phyloP scores from a whole-genome alignment of 2,888 invertebrate genomes.

The Troides helena region DNA sequence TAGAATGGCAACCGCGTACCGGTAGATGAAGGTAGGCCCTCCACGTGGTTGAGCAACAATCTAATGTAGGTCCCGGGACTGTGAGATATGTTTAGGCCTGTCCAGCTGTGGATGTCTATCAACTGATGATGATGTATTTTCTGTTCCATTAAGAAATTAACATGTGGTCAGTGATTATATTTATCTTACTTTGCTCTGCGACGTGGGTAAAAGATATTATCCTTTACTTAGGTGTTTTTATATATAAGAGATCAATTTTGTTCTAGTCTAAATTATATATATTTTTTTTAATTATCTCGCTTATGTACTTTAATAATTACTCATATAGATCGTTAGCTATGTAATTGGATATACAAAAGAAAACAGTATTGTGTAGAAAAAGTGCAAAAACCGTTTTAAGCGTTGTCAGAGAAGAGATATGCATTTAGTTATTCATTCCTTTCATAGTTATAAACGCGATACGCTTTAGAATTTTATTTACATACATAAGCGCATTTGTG shows the following conservation, averaged over 20 bases:
- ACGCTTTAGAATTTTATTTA: neutral
- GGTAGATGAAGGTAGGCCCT: no score
- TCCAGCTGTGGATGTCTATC: no score
- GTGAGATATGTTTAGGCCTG: no score
- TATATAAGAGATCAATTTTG: slow-evolving; percentile 15
- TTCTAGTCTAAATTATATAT: slow-evolving; percentile 27
- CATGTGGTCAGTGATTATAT: neutral
- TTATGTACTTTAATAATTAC: neutral
- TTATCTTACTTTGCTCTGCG: neutral
- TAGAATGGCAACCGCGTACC: no score
- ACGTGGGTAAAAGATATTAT: neutral
- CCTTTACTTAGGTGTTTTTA: neutral
- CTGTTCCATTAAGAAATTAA: no score
- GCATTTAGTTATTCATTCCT: neutral
- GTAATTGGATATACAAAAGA: neutral
- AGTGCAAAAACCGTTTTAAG: slow-evolving; percentile 5
- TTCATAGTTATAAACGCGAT: neutral
- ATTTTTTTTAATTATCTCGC: slow-evolving; percentile 2
- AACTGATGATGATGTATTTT: no score
- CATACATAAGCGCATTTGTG: neutral
- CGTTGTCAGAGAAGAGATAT: neutral
- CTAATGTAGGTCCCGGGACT: no score
- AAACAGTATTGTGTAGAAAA: neutral
- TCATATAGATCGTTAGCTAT: neutral
- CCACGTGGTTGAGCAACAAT: no score